Percentiles rank a stretch among this genome's conserved stretches.
phyloP scores from a whole-genome alignment of 92 coral and sea anemone genomes.

The Heteractis magnifica region DNA sequence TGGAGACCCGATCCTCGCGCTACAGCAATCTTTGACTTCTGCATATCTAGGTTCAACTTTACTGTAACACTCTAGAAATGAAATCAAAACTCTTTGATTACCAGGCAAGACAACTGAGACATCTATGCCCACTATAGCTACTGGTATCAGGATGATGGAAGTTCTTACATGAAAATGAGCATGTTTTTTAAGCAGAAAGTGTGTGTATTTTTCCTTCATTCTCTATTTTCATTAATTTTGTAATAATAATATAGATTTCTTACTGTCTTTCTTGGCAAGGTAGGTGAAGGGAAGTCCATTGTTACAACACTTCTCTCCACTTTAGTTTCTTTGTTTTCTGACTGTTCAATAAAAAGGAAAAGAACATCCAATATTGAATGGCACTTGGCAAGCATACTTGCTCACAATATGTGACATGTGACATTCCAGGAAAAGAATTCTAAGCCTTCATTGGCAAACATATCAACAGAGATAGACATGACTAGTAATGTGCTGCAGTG shows the following conservation, averaged over 20 bases:
- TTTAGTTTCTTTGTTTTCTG: constrained; percentile 8
- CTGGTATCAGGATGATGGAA: too few relatives aligned
- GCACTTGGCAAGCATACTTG: too few relatives aligned
- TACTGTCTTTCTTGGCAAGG: constrained; percentile 22
- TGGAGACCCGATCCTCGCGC: constrained; percentile 68
- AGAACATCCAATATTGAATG: background rate
- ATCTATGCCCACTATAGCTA: too few relatives aligned
- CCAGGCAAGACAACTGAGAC: too few relatives aligned
- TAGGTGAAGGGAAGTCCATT: constrained; percentile 22
- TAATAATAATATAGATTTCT: background rate
- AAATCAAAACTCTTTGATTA: background rate
- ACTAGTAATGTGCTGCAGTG: background rate
- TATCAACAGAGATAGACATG: background rate
- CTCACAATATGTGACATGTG: background rate
- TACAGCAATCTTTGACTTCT: constrained; percentile 76
- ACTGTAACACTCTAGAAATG: constrained; percentile 47
- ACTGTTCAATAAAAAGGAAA: background rate
- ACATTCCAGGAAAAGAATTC: too few relatives aligned
- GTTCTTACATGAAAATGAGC: background rate
- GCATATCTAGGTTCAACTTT: constrained; percentile 69
- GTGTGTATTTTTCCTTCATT: background rate
- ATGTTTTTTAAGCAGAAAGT: background rate
- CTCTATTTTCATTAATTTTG: background rate
- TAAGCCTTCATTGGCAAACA: background rate
- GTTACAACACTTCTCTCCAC: constrained; percentile 13